Conservation (phyloP, 2,888 invertebrate species). For the Mesorhabditis belari region DNA sequence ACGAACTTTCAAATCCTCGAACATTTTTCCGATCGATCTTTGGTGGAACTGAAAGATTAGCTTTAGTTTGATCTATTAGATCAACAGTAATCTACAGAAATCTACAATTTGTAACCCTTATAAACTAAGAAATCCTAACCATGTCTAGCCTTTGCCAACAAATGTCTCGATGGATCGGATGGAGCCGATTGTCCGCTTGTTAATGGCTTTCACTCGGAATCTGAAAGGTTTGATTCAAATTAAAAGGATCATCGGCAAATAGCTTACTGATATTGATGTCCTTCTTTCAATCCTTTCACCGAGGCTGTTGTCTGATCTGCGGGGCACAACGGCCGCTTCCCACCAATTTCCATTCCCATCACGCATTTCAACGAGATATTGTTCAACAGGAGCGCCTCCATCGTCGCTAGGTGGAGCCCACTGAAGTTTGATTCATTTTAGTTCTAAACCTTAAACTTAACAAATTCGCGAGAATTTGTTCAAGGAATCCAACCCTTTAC, state of each 20-base stretch:
- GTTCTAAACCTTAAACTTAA: neutral
- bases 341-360: constrained; percentile 90
- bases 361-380: constrained; percentile 89
- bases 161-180: constrained; percentile 78
- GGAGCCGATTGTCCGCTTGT: constrained; percentile 84
- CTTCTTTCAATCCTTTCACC: constrained; percentile 82
- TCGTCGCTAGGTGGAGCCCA: constrained; percentile 53
- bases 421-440: neutral
- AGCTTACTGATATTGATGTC: constrained; percentile 83
- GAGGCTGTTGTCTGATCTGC: constrained; percentile 74
- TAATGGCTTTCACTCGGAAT: constrained; percentile 77
- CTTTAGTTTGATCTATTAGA: neutral
- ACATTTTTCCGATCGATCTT: constrained; percentile 87
- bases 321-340: constrained; percentile 60
- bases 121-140: constrained; percentile 27
- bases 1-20: constrained; percentile 79
- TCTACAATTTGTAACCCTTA: neutral
- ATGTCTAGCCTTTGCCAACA: constrained; percentile 81
- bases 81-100: too few relatives aligned
- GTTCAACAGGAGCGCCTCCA: constrained; percentile 53
- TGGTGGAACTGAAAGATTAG: constrained; percentile 72
- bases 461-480: too few relatives aligned
- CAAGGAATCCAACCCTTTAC: too few relatives aligned
- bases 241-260: too few relatives aligned
- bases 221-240: too few relatives aligned